Conservation (phyloP, 2,888 invertebrate genomes). For the Tinea pellionella region DNA sequence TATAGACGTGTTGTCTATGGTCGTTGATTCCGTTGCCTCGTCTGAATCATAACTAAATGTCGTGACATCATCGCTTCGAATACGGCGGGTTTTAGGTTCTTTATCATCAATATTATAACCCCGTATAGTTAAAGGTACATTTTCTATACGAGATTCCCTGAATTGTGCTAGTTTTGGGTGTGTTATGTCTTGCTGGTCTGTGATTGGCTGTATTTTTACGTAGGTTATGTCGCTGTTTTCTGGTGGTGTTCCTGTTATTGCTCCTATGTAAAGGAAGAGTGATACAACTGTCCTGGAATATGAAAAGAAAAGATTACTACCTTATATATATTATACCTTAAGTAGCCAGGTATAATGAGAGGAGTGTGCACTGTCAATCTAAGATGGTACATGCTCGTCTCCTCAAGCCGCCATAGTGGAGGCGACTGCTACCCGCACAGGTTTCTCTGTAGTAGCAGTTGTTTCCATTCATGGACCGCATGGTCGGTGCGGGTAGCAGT, state of each 20-base stretch:
- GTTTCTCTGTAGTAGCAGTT: too few relatives aligned
- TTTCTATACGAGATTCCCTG: conserved; percentile 28
- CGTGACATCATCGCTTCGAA: conserved; percentile 18
- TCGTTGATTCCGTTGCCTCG: conserved; percentile 21
- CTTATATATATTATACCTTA: too few relatives aligned
- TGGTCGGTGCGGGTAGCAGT: too few relatives aligned
- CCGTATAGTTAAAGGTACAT: conserved; percentile 30
- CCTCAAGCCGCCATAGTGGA: too few relatives aligned
- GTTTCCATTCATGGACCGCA: too few relatives aligned
- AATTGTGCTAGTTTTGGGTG: background rate
- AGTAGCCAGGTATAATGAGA: too few relatives aligned
- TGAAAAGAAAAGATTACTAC: too few relatives aligned
- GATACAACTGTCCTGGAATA: conserved; percentile 35
- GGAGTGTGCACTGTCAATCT: too few relatives aligned
- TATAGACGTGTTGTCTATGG: background rate
- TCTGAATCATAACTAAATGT: conserved; percentile 16
- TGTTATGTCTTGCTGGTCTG: background rate
- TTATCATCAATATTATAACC: conserved; percentile 8
- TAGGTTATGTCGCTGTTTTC: conserved; percentile 40
- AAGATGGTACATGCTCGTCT: too few relatives aligned
- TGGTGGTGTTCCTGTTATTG: conserved; percentile 36
- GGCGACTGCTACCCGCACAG: too few relatives aligned
- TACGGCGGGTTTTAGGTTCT: conserved; percentile 12
- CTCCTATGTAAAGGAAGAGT: conserved; percentile 27
- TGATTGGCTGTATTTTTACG: conserved; percentile 34